Evolutionary conservation across 2,113 vertebrate species (phyloP).

Genomic region (Marmota monax): DNA sequence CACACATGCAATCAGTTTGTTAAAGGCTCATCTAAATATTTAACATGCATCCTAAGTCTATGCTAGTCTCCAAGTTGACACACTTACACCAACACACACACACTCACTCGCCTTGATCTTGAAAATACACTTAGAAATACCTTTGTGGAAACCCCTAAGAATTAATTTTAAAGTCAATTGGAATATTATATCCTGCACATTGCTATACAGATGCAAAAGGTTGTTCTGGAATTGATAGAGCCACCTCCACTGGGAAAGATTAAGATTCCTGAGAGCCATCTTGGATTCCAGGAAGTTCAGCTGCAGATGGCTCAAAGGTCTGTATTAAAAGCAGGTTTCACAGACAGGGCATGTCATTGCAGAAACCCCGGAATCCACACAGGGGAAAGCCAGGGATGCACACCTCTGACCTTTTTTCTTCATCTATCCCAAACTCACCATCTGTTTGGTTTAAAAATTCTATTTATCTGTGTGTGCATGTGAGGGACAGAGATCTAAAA

Average conservation of each 20-base stretch:
- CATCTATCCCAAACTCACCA: neutral
- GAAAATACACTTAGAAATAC: neutral
- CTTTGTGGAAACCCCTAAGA: neutral
- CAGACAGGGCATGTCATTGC: accelerated
- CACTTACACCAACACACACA: neutral
- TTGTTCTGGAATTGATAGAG: neutral
- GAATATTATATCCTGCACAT: neutral
- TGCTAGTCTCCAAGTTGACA: neutral
- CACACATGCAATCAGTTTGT: neutral
- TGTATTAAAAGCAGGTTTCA: neutral
- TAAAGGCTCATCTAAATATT: neutral
- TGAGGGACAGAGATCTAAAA: neutral
- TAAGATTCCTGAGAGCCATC: neutral
- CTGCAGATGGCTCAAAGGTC: neutral
- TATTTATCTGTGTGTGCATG: neutral
- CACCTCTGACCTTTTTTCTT: neutral
- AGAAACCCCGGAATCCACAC: neutral
- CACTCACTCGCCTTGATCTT: neutral
- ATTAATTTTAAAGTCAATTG: neutral
- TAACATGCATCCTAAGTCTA: neutral
- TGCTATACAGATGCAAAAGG: neutral
- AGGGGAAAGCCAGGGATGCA: neutral
- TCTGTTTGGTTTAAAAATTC: neutral
- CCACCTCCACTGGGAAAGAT: neutral
- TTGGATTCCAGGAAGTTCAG: neutral